These are phyloP conservation scores for Canis aureus DNA, from an alignment of 2,113 vertebrate species.

Conservation along the genomic window DNA sequence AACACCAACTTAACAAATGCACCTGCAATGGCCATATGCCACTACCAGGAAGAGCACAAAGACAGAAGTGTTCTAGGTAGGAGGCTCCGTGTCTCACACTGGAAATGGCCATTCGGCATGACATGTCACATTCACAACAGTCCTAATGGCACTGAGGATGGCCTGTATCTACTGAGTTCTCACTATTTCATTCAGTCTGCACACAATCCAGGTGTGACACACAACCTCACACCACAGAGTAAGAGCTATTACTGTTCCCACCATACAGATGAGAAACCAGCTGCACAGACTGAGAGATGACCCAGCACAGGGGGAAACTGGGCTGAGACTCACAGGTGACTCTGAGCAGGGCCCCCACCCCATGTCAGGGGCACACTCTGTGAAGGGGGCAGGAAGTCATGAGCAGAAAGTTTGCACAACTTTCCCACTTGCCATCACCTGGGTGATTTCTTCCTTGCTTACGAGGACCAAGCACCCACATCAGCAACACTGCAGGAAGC, in stretches of 20 bases:
- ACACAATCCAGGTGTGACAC: background rate
- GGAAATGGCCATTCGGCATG: rapidly evolving
- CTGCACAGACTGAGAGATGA: background rate
- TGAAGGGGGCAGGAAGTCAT: background rate
- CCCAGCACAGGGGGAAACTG: background rate
- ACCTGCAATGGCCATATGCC: no score
- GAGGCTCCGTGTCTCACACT: no score
- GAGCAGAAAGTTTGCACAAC: background rate
- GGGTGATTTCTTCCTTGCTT: background rate
- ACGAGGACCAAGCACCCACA: rapidly evolving
- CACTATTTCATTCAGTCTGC: background rate
- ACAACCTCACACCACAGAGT: no score
- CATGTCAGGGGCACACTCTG: background rate
- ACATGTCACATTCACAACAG: background rate
- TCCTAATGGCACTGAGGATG: background rate
- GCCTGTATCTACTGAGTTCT: rapidly evolving
- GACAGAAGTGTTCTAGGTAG: background rate
- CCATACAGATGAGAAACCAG: background rate
- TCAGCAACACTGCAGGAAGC: background rate
- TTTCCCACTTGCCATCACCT: no score
- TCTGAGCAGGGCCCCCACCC: no score
- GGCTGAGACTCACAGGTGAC: background rate
- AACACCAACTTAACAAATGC: no score
- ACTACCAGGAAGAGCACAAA: background rate
- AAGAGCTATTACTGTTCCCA: rapidly evolving